Evolutionary conservation across 2,113 vertebrate genomes (phyloP), one percentile per base, ranked within the genome.

Genomic region (Macroglossus sobrinus): DNA sequence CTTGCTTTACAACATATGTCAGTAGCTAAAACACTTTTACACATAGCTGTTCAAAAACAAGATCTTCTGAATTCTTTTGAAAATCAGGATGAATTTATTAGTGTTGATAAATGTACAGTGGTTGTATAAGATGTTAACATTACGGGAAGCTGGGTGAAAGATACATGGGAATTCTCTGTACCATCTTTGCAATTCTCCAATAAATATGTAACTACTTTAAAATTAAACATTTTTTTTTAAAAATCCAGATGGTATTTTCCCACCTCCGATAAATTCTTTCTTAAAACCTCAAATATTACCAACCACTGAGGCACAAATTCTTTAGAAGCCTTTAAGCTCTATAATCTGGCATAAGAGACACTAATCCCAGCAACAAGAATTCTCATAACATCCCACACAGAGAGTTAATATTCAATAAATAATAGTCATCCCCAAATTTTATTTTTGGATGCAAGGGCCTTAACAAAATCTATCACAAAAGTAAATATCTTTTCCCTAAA

Each of bases 201-300:
- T 38, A 91, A 96, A 89, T 45, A 88, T 21, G 9, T 22, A 86
- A 76, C 55, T 75, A 72, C 80, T 89, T 92, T 50, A 64, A 89
- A 85, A 89, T 24, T 40, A 72, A 89, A 38, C 18, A 12, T 63
- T 66, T 90, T 59, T 16, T 6, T 84, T 5, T 22, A n/a, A 57
- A 84, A 94, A 80, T 79, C 71, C 81, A 81, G 63, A 76, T 93
- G 47, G 61, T 63, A 7, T 94, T 86, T 72, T 93, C 63, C 76
- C 47, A 89, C 19, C 18, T 88, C 59, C 93, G 38, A 78, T 50
- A 81, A 94, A 91, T 63, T 93, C 33, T 45, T 81, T 80, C 74
- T 93, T 86, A 47, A 97, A 93, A 88, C 22, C 33, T 86, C 33
- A 97, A 92, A 72, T 89, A 95, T 30, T 69, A 89, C 43, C 72